A percentile compares a stretch with the other conserved stretches of the same genome.
Evolutionary conservation across 2,113 vertebrate species (phyloP).

Genomic region (Alethe diademata): DNA sequence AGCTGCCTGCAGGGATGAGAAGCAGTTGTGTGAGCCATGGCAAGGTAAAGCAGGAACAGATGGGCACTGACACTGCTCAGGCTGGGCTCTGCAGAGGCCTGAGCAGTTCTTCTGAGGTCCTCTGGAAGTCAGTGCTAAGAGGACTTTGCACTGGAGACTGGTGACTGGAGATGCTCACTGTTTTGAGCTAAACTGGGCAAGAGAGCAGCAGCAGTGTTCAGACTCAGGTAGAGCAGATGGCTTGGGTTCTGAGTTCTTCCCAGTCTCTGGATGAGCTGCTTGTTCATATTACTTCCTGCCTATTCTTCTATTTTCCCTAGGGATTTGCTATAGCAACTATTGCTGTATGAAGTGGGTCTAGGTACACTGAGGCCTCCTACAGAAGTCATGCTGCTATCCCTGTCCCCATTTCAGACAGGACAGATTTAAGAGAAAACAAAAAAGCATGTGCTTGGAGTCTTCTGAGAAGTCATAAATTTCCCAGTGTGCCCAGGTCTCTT

Average conservation of each 20-base stretch:
- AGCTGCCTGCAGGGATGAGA: background rate
- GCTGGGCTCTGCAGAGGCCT: background rate
- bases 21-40: background rate
- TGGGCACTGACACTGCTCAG: background rate
- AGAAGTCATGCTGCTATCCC: background rate
- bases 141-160: background rate
- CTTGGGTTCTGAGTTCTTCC: background rate
- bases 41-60: background rate
- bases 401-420: background rate
- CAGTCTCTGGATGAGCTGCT: background rate
- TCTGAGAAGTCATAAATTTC: background rate
- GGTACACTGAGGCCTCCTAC: background rate
- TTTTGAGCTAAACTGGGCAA: background rate
- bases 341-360: background rate
- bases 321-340: background rate
- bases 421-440: background rate
- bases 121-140: background rate
- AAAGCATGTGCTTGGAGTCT: background rate
- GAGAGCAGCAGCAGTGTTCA: background rate
- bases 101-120: background rate
- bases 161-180: accelerated
- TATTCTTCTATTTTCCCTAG: background rate
- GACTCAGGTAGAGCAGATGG: background rate
- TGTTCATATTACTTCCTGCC: background rate
- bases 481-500: background rate